Conservation (phyloP, 1,140 invertebrate genomes). For the Tetraneura akinire region DNA sequence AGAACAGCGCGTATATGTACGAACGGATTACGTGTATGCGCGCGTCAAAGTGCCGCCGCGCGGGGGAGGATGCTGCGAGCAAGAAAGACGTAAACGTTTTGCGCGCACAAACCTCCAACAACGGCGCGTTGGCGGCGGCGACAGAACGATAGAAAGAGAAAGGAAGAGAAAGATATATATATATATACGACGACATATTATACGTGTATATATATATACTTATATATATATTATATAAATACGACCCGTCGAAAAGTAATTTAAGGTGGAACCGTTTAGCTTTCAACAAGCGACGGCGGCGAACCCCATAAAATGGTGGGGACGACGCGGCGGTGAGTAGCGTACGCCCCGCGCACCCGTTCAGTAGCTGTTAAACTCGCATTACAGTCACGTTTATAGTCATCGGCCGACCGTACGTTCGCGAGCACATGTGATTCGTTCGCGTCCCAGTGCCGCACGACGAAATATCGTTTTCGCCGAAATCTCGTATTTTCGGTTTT, state of each 20-base stretch:
- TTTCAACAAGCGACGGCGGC: slow-evolving; percentile 38
- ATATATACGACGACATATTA: neutral
- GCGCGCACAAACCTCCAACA: neutral
- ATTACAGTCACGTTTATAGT: slow-evolving; percentile 51
- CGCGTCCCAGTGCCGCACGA: neutral
- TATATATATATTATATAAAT: neutral
- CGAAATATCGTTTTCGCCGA: no score
- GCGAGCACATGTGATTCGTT: neutral
- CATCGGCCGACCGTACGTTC: slow-evolving; percentile 35
- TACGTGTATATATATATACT: no score
- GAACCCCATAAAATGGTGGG: slow-evolving; percentile 38
- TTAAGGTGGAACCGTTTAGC: slow-evolving; percentile 47
- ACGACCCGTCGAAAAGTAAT: slow-evolving; percentile 45
- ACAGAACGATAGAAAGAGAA: neutral
- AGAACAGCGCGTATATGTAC: no score
- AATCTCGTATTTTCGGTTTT: no score
- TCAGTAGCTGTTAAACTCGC: slow-evolving; percentile 52
- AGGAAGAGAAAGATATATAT: neutral
- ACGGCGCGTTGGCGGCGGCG: no score
- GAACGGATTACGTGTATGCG: no score
- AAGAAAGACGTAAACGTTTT: neutral
- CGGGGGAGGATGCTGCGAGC: neutral
- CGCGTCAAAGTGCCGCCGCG: neutral
- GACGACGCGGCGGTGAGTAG: slow-evolving; percentile 21
- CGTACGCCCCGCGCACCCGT: slow-evolving; percentile 50